Conservation (phyloP, 2,888 invertebrate species). For the Microctonus hyperodae region DNA sequence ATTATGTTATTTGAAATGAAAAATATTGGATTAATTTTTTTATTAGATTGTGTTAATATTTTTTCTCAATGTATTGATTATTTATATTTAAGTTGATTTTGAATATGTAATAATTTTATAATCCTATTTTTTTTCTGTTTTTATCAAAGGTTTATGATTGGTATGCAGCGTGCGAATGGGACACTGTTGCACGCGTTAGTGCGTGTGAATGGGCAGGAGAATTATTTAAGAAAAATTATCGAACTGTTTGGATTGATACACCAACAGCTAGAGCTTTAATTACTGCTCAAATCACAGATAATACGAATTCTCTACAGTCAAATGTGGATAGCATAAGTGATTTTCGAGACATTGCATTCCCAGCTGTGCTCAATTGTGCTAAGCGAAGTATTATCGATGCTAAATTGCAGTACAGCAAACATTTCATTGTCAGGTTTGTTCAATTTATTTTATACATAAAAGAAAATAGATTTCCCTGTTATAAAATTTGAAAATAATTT, state of each 20-base stretch:
- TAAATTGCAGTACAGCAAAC: constrained; percentile 41
- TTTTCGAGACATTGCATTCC: constrained; percentile 49
- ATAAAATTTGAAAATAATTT: constrained; percentile 9
- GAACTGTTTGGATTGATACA: constrained; percentile 53
- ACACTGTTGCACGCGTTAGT: constrained; percentile 49
- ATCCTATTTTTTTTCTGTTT: too few species aligned
- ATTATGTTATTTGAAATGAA: too few species aligned
- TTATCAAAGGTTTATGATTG: constrained; percentile 51
- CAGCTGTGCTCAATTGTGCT: constrained; percentile 46
- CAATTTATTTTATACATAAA: not conserved
- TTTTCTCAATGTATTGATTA: too few species aligned
- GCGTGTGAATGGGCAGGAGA: constrained; percentile 49
- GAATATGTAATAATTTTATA: too few species aligned
- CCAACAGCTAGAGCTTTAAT: constrained; percentile 44
- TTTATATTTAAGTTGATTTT: too few species aligned
- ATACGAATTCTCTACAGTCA: constrained; percentile 8
- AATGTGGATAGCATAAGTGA: constrained; percentile 42
- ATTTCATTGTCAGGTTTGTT: constrained; percentile 52
- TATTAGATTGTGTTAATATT: too few species aligned
- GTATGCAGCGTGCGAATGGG: constrained; percentile 49
- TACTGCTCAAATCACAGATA: constrained; percentile 25
- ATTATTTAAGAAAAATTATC: constrained; percentile 44
- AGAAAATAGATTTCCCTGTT: not conserved
- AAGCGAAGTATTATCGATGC: constrained; percentile 43
- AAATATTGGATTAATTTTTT: too few species aligned